Conservation (phyloP, 2,797 vertebrate species). For the Neomorphus geoffroyi region DNA sequence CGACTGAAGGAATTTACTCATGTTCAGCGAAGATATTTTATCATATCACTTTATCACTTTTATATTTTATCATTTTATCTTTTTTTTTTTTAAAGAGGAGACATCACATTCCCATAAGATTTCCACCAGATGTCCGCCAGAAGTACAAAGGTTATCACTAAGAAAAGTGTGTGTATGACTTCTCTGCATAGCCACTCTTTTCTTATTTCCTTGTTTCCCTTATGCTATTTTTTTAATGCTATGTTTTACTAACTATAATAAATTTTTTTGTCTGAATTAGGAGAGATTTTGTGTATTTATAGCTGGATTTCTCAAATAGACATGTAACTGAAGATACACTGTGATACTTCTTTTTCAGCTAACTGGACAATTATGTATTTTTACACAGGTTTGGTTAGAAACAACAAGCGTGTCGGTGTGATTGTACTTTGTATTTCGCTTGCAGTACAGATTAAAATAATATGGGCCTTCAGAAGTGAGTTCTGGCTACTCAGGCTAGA, state of each 20-base stretch:
- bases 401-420: neutral
- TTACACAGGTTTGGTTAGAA: neutral
- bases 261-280: neutral
- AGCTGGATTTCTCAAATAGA: neutral
- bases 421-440: neutral
- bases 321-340: neutral
- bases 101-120: neutral
- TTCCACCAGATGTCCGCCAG: neutral
- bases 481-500: neutral
- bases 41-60: too few relatives aligned
- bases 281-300: neutral
- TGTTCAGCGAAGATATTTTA: neutral
- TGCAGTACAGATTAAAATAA: neutral
- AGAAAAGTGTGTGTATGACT: neutral
- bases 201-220: neutral
- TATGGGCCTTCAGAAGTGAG: neutral
- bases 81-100: accelerated
- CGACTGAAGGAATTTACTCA: neutral
- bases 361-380: neutral
- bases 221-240: neutral
- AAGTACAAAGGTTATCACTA: neutral
- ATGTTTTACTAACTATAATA: neutral
- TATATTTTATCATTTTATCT: neutral
- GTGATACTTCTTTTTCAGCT: neutral
- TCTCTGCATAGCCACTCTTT: neutral